phyloP scores from a whole-genome alignment of 2,888 invertebrate genomes.

The Drymonia ruficornis region DNA sequence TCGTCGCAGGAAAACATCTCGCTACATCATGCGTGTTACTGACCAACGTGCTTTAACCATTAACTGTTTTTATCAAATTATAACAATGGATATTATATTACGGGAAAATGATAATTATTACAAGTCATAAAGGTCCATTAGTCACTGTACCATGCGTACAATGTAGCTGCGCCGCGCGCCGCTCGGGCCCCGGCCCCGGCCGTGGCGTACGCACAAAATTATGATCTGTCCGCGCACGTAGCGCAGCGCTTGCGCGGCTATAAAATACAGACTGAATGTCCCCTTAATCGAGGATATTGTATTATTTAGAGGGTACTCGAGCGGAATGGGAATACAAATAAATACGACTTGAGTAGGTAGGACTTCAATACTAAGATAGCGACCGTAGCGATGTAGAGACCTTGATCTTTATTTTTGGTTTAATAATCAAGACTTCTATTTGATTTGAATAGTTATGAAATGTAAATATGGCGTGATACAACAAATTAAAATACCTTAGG shows the following conservation, averaged over 20 bases:
- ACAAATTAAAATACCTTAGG: too few species aligned
- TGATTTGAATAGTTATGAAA: too few species aligned
- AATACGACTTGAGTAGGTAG: too few species aligned
- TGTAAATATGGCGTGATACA: too few species aligned
- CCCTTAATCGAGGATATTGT: not conserved
- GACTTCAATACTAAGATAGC: too few species aligned
- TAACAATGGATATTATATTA: not conserved
- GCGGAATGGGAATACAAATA: not conserved
- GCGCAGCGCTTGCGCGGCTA: not conserved
- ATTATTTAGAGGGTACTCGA: not conserved
- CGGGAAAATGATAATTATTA: not conserved
- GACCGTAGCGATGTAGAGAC: too few species aligned
- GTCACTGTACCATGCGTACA: too few species aligned
- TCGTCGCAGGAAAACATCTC: not conserved
- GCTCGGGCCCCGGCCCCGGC: too few species aligned
- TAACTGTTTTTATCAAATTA: not conserved
- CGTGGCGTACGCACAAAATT: too few species aligned
- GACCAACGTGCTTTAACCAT: not conserved
- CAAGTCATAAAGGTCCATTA: not conserved
- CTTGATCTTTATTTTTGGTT: too few species aligned
- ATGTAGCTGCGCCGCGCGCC: too few species aligned
- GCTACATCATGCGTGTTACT: not conserved
- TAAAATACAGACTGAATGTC: not conserved
- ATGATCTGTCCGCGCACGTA: not conserved
- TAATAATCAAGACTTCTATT: too few species aligned